Percentiles rank a stretch among this genome's conserved stretches.
phyloP scores from a whole-genome alignment of 2,113 vertebrate genomes.

The Tonatia bakeri region DNA sequence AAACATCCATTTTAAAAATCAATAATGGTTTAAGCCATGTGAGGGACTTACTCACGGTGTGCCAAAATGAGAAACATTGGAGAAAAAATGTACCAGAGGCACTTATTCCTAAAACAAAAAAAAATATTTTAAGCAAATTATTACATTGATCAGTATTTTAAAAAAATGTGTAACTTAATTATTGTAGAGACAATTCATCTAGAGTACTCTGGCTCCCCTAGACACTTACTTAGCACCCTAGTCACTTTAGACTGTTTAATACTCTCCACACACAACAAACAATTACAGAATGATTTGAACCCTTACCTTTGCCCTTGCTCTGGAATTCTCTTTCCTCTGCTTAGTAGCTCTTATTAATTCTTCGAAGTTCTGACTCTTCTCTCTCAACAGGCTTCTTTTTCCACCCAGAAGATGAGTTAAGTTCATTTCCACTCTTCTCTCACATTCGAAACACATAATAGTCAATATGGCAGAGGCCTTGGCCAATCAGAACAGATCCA shows the following conservation, averaged over 20 bases:
- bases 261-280: neutral
- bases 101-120: neutral
- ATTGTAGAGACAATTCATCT: neutral
- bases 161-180: neutral
- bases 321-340: neutral
- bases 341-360: neutral
- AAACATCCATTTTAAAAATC: neutral
- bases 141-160: neutral
- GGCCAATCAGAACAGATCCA: neutral
- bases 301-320: neutral
- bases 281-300: neutral
- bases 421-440: neutral
- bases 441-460: neutral
- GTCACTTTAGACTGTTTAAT: neutral
- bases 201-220: neutral
- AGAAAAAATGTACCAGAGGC: neutral
- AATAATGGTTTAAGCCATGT: neutral
- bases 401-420: neutral
- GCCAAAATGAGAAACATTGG: neutral
- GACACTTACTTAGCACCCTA: neutral
- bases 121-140: neutral
- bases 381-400: neutral
- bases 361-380: neutral
- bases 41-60: neutral
- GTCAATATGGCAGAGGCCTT: neutral